Percentiles rank a stretch among this genome's conserved stretches.
phyloP scores from a whole-genome alignment of 1,140 invertebrate species.

The Ips typographus region DNA sequence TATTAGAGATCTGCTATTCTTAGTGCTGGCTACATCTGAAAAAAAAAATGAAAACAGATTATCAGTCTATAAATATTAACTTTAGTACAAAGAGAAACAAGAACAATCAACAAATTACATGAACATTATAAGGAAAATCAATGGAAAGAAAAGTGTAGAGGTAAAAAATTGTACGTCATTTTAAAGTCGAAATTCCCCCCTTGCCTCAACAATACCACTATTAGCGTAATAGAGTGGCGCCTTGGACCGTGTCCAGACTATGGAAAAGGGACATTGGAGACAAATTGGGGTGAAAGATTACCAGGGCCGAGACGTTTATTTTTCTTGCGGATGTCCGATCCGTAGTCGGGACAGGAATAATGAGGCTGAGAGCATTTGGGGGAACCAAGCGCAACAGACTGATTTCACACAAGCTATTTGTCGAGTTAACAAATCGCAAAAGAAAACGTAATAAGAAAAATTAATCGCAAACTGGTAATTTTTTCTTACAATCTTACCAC shows the following conservation, averaged over 20 bases:
- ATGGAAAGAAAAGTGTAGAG: too few relatives aligned
- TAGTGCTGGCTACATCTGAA: too few relatives aligned
- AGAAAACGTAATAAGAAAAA: too few relatives aligned
- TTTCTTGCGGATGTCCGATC: conserved; percentile 36
- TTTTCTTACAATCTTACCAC: too few relatives aligned
- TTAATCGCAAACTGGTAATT: too few relatives aligned
- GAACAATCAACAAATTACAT: too few relatives aligned
- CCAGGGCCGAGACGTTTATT: conserved; percentile 44
- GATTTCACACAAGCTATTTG: background rate
- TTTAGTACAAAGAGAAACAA: too few relatives aligned
- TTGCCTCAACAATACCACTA: conserved; percentile 34
- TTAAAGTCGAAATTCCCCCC: background rate
- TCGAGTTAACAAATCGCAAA: too few relatives aligned
- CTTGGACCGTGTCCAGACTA: conserved; percentile 50
- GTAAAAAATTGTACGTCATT: background rate
- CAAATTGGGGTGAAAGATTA: conserved; percentile 52
- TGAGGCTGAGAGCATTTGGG: conserved; percentile 18
- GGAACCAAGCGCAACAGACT: conserved; percentile 7
- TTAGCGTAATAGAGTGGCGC: conserved; percentile 50
- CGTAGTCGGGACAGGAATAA: conserved; percentile 15
- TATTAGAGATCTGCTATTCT: too few relatives aligned
- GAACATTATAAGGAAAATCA: too few relatives aligned
- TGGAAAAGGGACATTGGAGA: conserved; percentile 48
- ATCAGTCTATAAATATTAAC: too few relatives aligned
- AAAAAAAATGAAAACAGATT: too few relatives aligned